These are phyloP conservation scores for Condylostylus longicornis DNA, from an alignment of 1,140 invertebrate genomes.

Conservation along the genomic window DNA sequence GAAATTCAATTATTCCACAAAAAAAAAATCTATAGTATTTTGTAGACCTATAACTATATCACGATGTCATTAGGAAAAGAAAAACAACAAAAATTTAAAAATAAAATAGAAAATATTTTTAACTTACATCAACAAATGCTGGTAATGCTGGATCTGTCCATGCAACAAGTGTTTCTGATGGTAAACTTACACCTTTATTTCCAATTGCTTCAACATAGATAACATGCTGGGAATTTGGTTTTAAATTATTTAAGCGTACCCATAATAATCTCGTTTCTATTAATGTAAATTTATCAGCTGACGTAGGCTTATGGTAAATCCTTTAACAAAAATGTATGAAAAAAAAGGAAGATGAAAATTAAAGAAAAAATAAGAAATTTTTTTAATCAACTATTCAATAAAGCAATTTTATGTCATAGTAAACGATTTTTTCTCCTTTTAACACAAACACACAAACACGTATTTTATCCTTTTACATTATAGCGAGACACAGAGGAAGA, in stretches of 20 bases:
- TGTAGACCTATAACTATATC: too few species aligned
- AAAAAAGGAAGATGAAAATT: too few species aligned
- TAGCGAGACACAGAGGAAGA: too few species aligned
- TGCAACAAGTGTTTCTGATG: slow-evolving; percentile 62
- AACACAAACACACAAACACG: too few species aligned
- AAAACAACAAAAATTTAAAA: too few species aligned
- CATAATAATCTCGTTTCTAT: slow-evolving; percentile 49
- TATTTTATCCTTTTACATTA: too few species aligned
- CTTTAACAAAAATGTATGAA: slow-evolving; percentile 26
- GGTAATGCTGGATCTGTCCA: slow-evolving; percentile 77
- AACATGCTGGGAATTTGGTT: slow-evolving; percentile 62
- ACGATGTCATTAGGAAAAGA: too few species aligned
- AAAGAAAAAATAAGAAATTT: too few species aligned
- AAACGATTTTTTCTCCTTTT: too few species aligned
- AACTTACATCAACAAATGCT: slow-evolving; percentile 60
- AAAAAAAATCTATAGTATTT: too few species aligned
- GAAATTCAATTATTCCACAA: too few species aligned
- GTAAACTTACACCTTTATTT: slow-evolving; percentile 47
- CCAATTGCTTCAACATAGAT: slow-evolving; percentile 55
- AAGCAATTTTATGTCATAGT: too few species aligned
- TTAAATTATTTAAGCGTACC: slow-evolving; percentile 49
- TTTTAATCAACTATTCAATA: neutral
- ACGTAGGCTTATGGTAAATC: slow-evolving; percentile 47
- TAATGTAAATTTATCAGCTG: slow-evolving; percentile 40
- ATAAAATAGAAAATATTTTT: neutral